These are phyloP conservation scores for Slavum lentiscoides DNA, from an alignment of 2,888 invertebrate genomes.

Conservation along the genomic window DNA sequence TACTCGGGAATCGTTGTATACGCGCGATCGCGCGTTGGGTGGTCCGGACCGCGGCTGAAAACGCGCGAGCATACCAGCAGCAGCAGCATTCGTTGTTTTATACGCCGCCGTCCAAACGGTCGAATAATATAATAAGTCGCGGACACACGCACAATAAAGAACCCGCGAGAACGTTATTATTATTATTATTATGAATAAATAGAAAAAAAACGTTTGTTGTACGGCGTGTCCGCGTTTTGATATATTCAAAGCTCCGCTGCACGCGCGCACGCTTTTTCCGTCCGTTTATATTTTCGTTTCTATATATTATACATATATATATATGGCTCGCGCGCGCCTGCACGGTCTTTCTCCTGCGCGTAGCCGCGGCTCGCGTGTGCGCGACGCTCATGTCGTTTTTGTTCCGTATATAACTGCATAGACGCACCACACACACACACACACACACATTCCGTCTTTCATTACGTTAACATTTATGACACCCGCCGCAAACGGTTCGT, in stretches of 20 bases:
- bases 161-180: slow-evolving; percentile 5
- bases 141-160: slow-evolving; percentile 15
- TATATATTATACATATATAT: too few species aligned
- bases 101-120: slow-evolving; percentile 20
- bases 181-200: background rate
- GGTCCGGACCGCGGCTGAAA: slow-evolving; percentile 15
- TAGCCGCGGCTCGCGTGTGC: background rate
- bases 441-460: slow-evolving; percentile 26
- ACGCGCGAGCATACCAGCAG: background rate
- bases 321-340: background rate
- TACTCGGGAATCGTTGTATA: background rate
- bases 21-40: slow-evolving; percentile 19
- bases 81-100: slow-evolving; percentile 17
- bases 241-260: background rate
- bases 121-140: slow-evolving; percentile 38
- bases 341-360: background rate
- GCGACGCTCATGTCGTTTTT: background rate
- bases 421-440: background rate
- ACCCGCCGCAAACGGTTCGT: slow-evolving; percentile 16
- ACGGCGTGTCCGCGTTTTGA: too few species aligned
- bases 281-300: slow-evolving; percentile 26
- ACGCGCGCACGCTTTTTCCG: slow-evolving; percentile 49
- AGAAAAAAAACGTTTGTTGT: too few species aligned
- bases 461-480: slow-evolving; percentile 6
- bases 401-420: background rate